A percentile compares a stretch with the other conserved stretches of the same genome.
Conservation (phyloP, 2,797 vertebrate species). For the Arctocebus calabarensis region DNA sequence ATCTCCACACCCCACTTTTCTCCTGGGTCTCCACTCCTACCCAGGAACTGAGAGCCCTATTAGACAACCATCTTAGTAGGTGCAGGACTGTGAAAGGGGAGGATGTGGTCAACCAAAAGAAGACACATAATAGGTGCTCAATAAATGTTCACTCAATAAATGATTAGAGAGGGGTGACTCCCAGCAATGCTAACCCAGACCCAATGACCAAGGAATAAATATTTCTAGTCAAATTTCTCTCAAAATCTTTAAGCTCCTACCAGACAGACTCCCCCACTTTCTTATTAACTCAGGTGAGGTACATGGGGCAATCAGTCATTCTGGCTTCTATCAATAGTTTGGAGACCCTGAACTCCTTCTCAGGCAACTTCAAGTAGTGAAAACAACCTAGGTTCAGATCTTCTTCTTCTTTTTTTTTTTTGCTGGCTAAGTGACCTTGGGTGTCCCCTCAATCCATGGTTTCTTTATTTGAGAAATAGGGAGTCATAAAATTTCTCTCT, state of each 20-base stretch:
- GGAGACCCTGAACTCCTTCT: constrained; percentile 31
- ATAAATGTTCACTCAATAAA: constrained; percentile 51
- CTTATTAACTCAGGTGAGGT: constrained; percentile 10
- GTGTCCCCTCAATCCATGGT: not conserved
- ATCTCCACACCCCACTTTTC: constrained; percentile 27
- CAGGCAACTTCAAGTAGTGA: not conserved
- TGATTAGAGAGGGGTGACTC: not conserved
- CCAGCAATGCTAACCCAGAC: constrained; percentile 1
- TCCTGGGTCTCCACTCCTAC: not conserved
- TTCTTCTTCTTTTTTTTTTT: constrained; percentile 46
- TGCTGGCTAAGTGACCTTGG: constrained; percentile 17
- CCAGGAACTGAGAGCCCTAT: constrained; percentile 9
- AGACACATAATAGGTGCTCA: constrained; percentile 66
- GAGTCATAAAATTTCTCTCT: constrained; percentile 1
- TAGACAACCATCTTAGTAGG: not conserved
- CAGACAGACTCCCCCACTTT: not conserved
- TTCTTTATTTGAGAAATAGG: constrained; percentile 26
- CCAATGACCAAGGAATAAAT: not conserved
- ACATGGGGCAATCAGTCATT: not conserved
- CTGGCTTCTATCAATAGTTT: constrained; percentile 10
- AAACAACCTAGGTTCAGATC: not conserved
- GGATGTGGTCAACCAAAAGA: constrained; percentile 25
- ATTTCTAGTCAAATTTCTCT: constrained; percentile 3
- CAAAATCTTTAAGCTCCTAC: constrained; percentile 31
- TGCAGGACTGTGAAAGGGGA: not conserved